Conservation (phyloP, 2,888 invertebrate species). For the Catocala fraxini region DNA sequence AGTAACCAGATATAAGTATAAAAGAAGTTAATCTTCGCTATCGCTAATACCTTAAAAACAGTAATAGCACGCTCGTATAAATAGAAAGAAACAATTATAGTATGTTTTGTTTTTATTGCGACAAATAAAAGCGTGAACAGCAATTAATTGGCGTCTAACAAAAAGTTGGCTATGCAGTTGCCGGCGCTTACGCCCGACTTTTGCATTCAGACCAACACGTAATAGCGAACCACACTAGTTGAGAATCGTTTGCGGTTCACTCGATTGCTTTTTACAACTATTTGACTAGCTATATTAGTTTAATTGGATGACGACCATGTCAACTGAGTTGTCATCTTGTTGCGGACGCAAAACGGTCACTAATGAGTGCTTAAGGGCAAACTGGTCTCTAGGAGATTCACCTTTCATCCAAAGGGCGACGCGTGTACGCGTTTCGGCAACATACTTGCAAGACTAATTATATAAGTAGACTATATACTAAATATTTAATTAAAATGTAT, state of each 20-base stretch:
- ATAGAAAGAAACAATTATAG: neutral
- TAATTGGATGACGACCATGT: conserved; percentile 42
- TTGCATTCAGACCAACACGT: conserved; percentile 42
- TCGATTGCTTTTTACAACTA: conserved; percentile 31
- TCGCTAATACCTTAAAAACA: too few relatives aligned
- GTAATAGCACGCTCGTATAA: too few relatives aligned
- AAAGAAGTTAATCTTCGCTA: too few relatives aligned
- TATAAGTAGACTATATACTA: neutral
- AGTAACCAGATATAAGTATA: too few relatives aligned
- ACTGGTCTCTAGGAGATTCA: neutral
- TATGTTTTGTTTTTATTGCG: conserved; percentile 26
- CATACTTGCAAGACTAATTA: conserved; percentile 17
- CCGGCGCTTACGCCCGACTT: conserved; percentile 20
- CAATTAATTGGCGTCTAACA: conserved; percentile 37
- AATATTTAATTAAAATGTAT: too few relatives aligned
- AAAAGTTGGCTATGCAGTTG: conserved; percentile 31
- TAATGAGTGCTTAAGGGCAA: neutral
- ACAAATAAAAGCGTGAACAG: conserved; percentile 13
- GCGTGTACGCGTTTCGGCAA: neutral
- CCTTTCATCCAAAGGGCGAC: neutral
- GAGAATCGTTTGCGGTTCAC: conserved; percentile 33
- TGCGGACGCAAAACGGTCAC: neutral
- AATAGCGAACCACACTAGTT: conserved; percentile 31
- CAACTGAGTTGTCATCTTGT: neutral
- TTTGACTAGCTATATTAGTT: conserved; percentile 29